Percentiles rank a stretch among this genome's conserved stretches.
These are phyloP conservation scores for Agapornis roseicollis DNA, from an alignment of 2,113 vertebrate genomes.

Conservation along the genomic window DNA sequence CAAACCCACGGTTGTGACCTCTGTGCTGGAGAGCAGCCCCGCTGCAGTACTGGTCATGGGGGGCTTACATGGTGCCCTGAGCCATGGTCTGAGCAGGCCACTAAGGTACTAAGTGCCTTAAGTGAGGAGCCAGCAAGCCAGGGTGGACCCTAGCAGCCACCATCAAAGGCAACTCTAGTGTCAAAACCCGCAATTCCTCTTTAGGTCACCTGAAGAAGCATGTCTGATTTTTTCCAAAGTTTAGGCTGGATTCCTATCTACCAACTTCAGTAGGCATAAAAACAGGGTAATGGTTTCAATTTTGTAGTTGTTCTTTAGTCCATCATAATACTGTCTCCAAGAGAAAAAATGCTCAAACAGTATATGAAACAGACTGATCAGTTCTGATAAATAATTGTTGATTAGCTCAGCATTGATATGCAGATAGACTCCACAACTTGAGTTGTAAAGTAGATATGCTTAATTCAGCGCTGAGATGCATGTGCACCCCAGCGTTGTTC, in stretches of 20 bases:
- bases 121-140: too few species aligned
- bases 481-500: too few species aligned
- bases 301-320: not conserved
- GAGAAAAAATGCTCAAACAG: not conserved
- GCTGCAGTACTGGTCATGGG: not conserved
- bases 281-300: not conserved
- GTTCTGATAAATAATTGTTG: not conserved
- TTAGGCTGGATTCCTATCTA: not conserved
- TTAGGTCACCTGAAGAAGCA: not conserved
- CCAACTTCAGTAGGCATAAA: too few species aligned
- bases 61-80: fast-evolving
- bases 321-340: not conserved
- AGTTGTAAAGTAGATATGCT: too few species aligned
- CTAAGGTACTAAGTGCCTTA: fast-evolving
- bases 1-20: fast-evolving
- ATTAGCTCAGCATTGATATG: not conserved
- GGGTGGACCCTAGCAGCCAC: too few species aligned
- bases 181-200: not conserved
- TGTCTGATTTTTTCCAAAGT: not conserved
- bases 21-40: not conserved
- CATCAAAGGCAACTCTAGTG: too few species aligned
- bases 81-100: too few species aligned
- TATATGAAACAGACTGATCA: not conserved
- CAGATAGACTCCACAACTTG: too few species aligned
- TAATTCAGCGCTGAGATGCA: too few species aligned